A percentile compares a stretch with the other conserved stretches of the same genome.
These are phyloP conservation scores for Macrobrachium rosenbergii DNA, from an alignment of 1,140 invertebrate genomes.

Conservation along the genomic window DNA sequence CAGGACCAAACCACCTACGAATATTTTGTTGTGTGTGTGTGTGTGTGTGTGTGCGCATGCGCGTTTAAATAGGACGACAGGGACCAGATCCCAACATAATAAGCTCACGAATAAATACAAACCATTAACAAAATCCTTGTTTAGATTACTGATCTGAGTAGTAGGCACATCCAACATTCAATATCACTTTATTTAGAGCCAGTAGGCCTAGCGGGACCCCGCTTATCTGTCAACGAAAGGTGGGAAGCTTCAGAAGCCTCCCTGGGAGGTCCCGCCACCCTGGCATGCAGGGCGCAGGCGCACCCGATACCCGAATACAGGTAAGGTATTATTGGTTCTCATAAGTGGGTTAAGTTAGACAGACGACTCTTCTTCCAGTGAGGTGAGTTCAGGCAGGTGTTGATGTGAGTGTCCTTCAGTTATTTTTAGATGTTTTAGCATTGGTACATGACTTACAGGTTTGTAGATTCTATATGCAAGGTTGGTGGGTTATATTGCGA, in stretches of 20 bases:
- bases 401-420: too few species aligned
- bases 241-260: background rate
- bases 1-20: background rate
- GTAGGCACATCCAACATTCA: background rate
- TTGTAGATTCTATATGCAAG: too few species aligned
- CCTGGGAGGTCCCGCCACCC: constrained; percentile 5
- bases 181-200: background rate
- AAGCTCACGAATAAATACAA: too few species aligned
- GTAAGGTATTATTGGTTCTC: constrained; percentile 5
- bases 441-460: too few species aligned
- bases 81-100: too few species aligned
- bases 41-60: constrained; percentile 13
- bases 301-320: constrained; percentile 47
- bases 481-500: too few species aligned
- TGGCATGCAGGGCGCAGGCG: constrained; percentile 68
- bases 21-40: background rate
- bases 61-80: background rate
- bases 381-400: too few species aligned
- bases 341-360: too few species aligned
- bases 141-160: background rate
- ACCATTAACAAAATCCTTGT: background rate
- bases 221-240: constrained; percentile 70
- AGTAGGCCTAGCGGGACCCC: constrained; percentile 9
- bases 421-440: too few species aligned
- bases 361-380: too few species aligned